Evolutionary conservation across 2,888 invertebrate species (phyloP).

Genomic region (Monochamus alternatus): DNA sequence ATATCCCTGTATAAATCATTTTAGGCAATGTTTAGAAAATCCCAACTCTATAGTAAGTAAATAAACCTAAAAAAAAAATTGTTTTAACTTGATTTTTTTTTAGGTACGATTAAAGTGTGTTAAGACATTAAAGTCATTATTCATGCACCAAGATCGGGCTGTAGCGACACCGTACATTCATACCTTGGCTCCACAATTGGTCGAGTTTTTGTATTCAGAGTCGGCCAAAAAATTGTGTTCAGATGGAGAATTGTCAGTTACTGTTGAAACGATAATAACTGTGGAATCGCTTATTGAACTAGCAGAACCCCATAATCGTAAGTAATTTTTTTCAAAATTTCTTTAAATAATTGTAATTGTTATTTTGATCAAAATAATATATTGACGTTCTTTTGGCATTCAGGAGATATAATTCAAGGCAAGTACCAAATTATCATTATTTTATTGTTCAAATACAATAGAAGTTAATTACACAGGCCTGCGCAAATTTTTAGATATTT

Average conservation of each 20-base stretch:
- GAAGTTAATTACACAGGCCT: too few species aligned
- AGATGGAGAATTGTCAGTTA: constrained; percentile 81
- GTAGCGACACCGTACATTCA: constrained; percentile 88
- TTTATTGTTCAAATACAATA: not conserved
- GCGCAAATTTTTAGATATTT: too few species aligned
- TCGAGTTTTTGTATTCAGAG: constrained; percentile 82
- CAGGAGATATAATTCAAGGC: constrained; percentile 76
- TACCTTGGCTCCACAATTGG: constrained; percentile 84
- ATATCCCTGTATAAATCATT: constrained; percentile 94
- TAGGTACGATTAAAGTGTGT: constrained; percentile 85
- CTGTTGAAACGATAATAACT: constrained; percentile 82
- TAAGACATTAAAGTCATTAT: constrained; percentile 84
- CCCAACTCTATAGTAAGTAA: constrained; percentile 74
- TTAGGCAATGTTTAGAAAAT: constrained; percentile 86
- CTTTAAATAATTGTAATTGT: not conserved
- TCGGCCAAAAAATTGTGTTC: constrained; percentile 75
- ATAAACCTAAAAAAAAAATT: not conserved
- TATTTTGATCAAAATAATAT: constrained; percentile 17
- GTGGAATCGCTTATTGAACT: constrained; percentile 83
- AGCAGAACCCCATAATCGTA: constrained; percentile 85
- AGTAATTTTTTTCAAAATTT: constrained; percentile 68
- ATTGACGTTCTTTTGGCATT: constrained; percentile 48
- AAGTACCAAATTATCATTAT: constrained; percentile 57
- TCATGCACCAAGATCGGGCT: constrained; percentile 80
- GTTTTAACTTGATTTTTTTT: constrained; percentile 44